phyloP scores from a whole-genome alignment of 1,140 invertebrate genomes.

The Drosophila busckii region DNA sequence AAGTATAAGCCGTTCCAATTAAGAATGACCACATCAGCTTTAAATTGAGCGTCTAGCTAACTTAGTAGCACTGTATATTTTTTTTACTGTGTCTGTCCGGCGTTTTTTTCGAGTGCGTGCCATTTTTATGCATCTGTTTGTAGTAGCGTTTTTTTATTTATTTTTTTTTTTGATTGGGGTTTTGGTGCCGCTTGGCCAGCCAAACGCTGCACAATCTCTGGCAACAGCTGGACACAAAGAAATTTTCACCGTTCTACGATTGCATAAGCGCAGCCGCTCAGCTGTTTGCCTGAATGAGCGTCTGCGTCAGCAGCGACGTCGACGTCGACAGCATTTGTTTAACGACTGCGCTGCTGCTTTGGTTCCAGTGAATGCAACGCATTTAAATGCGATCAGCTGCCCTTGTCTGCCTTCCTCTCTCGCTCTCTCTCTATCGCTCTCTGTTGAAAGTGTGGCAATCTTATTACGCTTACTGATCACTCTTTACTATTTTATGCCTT shows the following conservation, averaged over 20 bases:
- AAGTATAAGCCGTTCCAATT: too few species aligned
- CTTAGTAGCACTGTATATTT: too few species aligned
- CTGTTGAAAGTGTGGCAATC: conserved; percentile 67
- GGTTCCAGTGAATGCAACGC: conserved; percentile 26
- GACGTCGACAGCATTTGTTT: conserved; percentile 28
- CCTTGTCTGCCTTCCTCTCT: not conserved
- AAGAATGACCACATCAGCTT: too few species aligned
- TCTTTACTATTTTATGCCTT: conserved; percentile 10
- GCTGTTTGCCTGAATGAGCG: conserved; percentile 16
- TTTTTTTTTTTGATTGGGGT: conserved; percentile 11
- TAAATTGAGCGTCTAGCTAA: too few species aligned
- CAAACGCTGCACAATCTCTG: conserved; percentile 42
- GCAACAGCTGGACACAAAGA: conserved; percentile 24
- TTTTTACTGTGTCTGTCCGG: too few species aligned
- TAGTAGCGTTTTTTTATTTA: not conserved
- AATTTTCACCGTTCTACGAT: conserved; percentile 56
- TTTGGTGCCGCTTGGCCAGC: conserved; percentile 51
- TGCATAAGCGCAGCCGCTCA: conserved; percentile 47
- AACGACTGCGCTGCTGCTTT: not conserved
- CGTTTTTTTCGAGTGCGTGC: conserved; percentile 22
- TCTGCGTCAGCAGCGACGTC: not conserved
- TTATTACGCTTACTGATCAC: conserved; percentile 56
- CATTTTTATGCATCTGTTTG: conserved; percentile 2
- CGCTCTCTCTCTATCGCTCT: not conserved
- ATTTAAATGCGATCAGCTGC: conserved; percentile 19